These are phyloP conservation scores for Aphelocoma coerulescens DNA, from an alignment of 2,113 vertebrate genomes.

Conservation along the genomic window DNA sequence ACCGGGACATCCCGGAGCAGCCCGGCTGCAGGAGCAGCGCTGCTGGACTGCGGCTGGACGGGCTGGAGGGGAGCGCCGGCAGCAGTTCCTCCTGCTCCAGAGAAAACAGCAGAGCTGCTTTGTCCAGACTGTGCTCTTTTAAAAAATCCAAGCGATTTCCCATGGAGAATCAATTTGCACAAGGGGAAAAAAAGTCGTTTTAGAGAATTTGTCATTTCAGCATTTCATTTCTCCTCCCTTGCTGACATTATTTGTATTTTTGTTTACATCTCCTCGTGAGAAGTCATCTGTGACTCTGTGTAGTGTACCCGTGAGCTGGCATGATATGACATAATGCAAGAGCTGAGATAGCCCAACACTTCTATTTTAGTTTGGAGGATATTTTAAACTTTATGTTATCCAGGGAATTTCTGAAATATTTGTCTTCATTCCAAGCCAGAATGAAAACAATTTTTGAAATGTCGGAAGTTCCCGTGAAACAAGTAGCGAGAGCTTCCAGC, in stretches of 20 bases:
- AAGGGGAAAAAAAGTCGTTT: background rate
- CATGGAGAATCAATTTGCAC: background rate
- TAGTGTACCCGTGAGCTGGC: background rate
- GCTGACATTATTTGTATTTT: slow-evolving; percentile 1
- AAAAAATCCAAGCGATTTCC: background rate
- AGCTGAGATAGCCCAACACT: background rate
- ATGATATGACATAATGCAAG: slow-evolving; percentile 38
- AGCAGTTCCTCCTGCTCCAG: background rate
- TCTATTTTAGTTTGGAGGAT: slow-evolving; percentile 2
- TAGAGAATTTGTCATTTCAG: background rate
- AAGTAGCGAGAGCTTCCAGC: slow-evolving; percentile 12
- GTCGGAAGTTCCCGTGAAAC: slow-evolving; percentile 41
- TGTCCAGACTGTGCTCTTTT: background rate
- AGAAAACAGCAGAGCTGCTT: background rate
- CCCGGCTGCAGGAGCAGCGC: background rate
- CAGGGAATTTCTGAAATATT: slow-evolving; percentile 62
- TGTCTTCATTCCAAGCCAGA: slow-evolving; percentile 50
- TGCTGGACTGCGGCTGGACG: background rate
- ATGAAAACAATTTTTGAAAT: slow-evolving; percentile 41
- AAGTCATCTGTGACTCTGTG: background rate
- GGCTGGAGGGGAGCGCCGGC: background rate
- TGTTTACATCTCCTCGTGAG: background rate
- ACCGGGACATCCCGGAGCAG: background rate
- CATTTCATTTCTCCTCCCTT: background rate
- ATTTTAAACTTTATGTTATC: slow-evolving; percentile 52